These are phyloP conservation scores for Trichonephila clavipes DNA, from an alignment of 1,140 invertebrate species.

Conservation along the genomic window DNA sequence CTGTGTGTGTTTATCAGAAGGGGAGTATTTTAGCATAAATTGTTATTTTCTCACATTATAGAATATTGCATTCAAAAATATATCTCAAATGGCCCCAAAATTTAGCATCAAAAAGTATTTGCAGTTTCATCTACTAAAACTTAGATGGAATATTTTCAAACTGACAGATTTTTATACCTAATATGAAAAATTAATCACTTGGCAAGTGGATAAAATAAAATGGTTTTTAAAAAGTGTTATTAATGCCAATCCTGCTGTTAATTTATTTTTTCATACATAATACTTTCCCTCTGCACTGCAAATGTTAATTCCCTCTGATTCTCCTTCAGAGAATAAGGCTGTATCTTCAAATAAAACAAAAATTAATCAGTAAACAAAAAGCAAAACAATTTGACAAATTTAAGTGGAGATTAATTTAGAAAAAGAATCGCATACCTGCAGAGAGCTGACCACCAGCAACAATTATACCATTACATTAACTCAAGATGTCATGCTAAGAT, in stretches of 20 bases:
- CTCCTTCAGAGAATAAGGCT: neutral
- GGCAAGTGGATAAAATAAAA: no score
- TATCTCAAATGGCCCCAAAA: no score
- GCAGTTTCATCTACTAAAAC: neutral
- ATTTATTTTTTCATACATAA: neutral
- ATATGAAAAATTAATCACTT: no score
- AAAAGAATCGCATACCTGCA: constrained; percentile 36
- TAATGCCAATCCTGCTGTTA: neutral
- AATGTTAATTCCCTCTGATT: neutral
- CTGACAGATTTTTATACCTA: no score
- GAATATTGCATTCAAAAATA: no score
- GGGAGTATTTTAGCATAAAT: no score
- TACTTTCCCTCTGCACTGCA: neutral
- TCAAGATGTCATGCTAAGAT: constrained; percentile 56
- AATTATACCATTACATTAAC: neutral
- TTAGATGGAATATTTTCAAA: no score
- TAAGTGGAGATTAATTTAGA: neutral
- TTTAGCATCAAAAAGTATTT: no score
- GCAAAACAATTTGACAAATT: no score
- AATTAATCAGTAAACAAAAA: constrained; percentile 38
- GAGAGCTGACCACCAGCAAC: constrained; percentile 50
- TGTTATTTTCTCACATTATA: no score
- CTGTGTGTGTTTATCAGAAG: no score
- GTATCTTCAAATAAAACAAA: constrained; percentile 47
- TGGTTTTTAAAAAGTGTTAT: neutral